These are phyloP conservation scores for Melitaea cinxia DNA, from an alignment of 1,140 invertebrate genomes.

Conservation along the genomic window DNA sequence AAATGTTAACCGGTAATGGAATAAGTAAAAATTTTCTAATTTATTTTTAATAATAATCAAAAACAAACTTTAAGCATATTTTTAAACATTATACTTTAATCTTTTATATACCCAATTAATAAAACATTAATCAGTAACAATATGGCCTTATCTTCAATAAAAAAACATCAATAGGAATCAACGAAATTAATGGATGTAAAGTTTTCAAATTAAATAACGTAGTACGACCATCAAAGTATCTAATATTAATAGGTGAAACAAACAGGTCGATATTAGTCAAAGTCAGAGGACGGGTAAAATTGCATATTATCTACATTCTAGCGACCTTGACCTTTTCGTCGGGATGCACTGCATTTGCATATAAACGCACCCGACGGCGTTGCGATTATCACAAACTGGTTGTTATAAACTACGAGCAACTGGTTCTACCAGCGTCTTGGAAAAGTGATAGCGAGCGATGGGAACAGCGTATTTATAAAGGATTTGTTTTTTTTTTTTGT, in stretches of 20 bases:
- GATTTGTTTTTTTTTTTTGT: background rate
- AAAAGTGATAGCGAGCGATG: slow-evolving; percentile 31
- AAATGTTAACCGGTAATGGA: too few relatives aligned
- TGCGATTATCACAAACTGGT: slow-evolving; percentile 62
- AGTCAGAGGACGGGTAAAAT: slow-evolving; percentile 1
- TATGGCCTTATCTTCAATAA: too few relatives aligned
- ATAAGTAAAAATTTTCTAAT: too few relatives aligned
- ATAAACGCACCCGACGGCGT: slow-evolving; percentile 56
- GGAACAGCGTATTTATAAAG: background rate
- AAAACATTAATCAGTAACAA: too few relatives aligned
- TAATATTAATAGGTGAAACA: background rate
- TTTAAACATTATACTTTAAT: too few relatives aligned
- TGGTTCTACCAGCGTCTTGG: slow-evolving; percentile 30
- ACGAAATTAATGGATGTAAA: too few relatives aligned
- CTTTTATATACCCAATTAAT: too few relatives aligned
- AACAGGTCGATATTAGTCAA: slow-evolving; percentile 1
- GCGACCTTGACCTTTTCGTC: slow-evolving; percentile 68
- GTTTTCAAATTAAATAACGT: too few relatives aligned
- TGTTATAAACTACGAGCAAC: slow-evolving; percentile 25
- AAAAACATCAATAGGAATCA: too few relatives aligned
- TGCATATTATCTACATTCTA: slow-evolving; percentile 16
- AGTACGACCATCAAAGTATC: background rate
- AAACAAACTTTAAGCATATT: too few relatives aligned
- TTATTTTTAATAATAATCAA: too few relatives aligned
- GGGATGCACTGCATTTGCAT: slow-evolving; percentile 74